These are phyloP conservation scores for Colostygia pectinataria DNA, from an alignment of 2,888 invertebrate species.

Conservation along the genomic window DNA sequence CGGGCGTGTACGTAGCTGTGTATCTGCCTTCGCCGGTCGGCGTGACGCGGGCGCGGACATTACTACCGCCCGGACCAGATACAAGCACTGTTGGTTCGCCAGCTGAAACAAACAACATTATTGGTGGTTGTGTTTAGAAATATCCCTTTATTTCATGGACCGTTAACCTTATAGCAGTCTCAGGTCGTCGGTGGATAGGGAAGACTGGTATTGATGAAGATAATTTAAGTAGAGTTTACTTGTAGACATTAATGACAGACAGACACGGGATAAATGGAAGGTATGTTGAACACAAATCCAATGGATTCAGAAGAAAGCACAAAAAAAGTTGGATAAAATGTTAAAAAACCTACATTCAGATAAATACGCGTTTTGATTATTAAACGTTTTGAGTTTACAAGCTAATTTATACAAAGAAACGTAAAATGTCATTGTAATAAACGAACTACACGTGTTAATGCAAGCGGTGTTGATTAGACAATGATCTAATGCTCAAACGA, in stretches of 20 bases:
- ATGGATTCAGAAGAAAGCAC: too few species aligned
- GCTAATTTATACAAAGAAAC: constrained; percentile 41
- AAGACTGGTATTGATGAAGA: too few species aligned
- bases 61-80: constrained; percentile 92
- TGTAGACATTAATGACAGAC: too few species aligned
- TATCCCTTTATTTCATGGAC: too few species aligned
- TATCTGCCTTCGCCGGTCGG: constrained; percentile 86
- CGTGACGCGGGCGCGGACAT: constrained; percentile 88
- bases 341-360: constrained; percentile 33
- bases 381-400: constrained; percentile 35
- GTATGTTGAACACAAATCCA: too few species aligned
- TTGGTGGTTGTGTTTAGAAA: too few species aligned
- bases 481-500: constrained; percentile 19
- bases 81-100: constrained; percentile 88
- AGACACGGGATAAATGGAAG: too few species aligned
- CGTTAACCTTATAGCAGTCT: too few species aligned
- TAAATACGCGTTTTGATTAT: constrained; percentile 25
- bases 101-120: constrained; percentile 50
- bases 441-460: constrained; percentile 10
- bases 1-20: constrained; percentile 91
- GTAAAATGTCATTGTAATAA: constrained; percentile 44
- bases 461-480: constrained; percentile 4
- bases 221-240: too few species aligned
- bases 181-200: too few species aligned
- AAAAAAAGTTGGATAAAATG: too few species aligned